Evolutionary conservation across 2,113 vertebrate genomes (phyloP).

Genomic region (Orthonyx spaldingii): DNA sequence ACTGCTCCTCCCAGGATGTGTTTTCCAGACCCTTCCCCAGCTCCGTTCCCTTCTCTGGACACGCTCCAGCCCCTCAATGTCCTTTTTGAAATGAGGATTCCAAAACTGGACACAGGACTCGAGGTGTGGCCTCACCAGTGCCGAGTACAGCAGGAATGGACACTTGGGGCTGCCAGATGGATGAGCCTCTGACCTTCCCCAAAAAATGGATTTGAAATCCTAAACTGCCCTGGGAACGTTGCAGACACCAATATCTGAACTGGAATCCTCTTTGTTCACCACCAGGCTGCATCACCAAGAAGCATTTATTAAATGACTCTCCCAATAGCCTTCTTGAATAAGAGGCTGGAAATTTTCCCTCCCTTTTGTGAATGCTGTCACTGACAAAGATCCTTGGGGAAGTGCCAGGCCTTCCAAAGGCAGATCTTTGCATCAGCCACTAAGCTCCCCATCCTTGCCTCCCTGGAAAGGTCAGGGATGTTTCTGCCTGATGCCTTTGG

Average conservation of each 20-base stretch:
- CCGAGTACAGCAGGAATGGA: rapidly evolving
- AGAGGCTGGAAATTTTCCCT: neutral
- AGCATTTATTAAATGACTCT: neutral
- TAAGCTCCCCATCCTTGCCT: neutral
- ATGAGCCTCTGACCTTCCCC: neutral
- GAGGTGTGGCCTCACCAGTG: neutral
- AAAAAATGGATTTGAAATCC: neutral
- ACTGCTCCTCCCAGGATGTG: neutral
- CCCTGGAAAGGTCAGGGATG: neutral
- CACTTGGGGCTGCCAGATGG: too few relatives aligned
- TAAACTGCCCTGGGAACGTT: rapidly evolving
- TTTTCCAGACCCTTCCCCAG: neutral
- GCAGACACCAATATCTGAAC: neutral
- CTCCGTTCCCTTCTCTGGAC: rapidly evolving
- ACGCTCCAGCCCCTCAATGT: neutral
- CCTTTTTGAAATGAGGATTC: neutral
- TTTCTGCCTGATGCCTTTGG: neutral
- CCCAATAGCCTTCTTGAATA: neutral
- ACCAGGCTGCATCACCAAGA: rapidly evolving
- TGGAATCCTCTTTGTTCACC: neutral
- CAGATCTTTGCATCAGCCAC: neutral
- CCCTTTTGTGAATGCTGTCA: neutral
- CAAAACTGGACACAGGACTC: neutral
- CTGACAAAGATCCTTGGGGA: neutral
- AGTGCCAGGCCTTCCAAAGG: neutral